phyloP scores from a whole-genome alignment of 2,888 invertebrate genomes.

The Drosophila sordidula region DNA sequence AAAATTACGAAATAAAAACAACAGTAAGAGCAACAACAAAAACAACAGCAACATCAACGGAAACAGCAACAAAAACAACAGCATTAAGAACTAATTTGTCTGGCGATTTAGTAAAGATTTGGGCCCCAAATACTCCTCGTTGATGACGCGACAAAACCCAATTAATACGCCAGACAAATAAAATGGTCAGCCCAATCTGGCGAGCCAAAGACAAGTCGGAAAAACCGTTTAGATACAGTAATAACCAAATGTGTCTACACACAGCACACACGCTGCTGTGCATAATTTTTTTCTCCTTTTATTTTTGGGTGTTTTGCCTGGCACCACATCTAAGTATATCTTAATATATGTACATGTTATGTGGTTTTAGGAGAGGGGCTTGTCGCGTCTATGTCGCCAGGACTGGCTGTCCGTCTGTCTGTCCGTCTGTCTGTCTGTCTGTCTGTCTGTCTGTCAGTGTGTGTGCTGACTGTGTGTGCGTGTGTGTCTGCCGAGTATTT shows the following conservation, averaged over 20 bases:
- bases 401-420: slow-evolving; percentile 19
- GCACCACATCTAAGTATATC: slow-evolving; percentile 38
- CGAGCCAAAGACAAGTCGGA: slow-evolving; percentile 25
- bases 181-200: slow-evolving; percentile 44
- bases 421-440: slow-evolving; percentile 26
- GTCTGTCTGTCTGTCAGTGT: too few relatives aligned
- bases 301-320: slow-evolving; percentile 40
- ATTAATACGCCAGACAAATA: slow-evolving; percentile 81
- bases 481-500: slow-evolving; percentile 35
- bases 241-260: slow-evolving; percentile 70
- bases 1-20: slow-evolving; percentile 39
- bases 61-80: slow-evolving; percentile 5
- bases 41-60: neutral
- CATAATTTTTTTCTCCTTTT: slow-evolving; percentile 57
- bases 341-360: slow-evolving; percentile 50
- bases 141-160: slow-evolving; percentile 81
- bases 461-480: slow-evolving; percentile 3
- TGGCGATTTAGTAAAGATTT: slow-evolving; percentile 71
- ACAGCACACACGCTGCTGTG: slow-evolving; percentile 56
- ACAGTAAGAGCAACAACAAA: slow-evolving; percentile 7
- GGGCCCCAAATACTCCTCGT: slow-evolving; percentile 17
- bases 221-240: slow-evolving; percentile 75
- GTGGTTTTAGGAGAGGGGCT: slow-evolving; percentile 28
- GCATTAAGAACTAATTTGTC: slow-evolving; percentile 69
- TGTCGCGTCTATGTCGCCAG: slow-evolving; percentile 61